These are phyloP conservation scores for Montipora sp. DNA, from an alignment of 64 coral and sea anemone genomes.

Conservation along the genomic window DNA sequence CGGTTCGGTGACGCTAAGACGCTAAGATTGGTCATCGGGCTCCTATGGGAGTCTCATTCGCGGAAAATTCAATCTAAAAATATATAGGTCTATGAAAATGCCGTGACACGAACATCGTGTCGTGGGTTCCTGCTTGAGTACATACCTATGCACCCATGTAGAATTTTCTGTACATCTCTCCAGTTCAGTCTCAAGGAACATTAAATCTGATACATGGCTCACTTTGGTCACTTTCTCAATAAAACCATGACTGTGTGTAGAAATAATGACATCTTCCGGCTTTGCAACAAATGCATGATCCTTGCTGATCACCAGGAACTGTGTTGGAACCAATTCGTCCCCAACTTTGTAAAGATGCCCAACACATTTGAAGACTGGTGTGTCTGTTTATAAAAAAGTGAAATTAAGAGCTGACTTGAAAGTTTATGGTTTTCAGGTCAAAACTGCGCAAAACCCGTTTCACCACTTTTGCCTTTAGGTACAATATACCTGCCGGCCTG, in stretches of 20 bases:
- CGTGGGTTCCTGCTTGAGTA: no score
- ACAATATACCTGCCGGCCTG: no score
- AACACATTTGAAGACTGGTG: conserved; percentile 47
- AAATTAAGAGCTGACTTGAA: neutral
- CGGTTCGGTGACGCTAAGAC: no score
- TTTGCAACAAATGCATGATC: neutral
- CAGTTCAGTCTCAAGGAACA: conserved; percentile 56
- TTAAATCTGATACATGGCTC: neutral
- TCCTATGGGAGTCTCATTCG: no score
- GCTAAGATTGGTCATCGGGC: no score
- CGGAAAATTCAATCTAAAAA: no score
- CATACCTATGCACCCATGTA: conserved; percentile 2
- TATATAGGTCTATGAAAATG: no score
- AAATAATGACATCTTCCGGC: conserved; percentile 52
- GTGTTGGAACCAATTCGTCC: neutral
- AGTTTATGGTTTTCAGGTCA: no score
- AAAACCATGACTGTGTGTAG: conserved; percentile 49
- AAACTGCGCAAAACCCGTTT: no score
- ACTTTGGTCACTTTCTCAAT: conserved; percentile 43
- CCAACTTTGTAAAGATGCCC: conserved; percentile 53
- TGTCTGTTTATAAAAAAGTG: neutral
- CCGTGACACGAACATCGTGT: neutral
- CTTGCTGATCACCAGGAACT: conserved; percentile 58
- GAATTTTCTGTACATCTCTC: conserved; percentile 40
- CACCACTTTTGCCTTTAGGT: no score